Base-by-base conservation (phyloP, 2,888 invertebrate species). In the Yponomeuta sedellus region DNA sequence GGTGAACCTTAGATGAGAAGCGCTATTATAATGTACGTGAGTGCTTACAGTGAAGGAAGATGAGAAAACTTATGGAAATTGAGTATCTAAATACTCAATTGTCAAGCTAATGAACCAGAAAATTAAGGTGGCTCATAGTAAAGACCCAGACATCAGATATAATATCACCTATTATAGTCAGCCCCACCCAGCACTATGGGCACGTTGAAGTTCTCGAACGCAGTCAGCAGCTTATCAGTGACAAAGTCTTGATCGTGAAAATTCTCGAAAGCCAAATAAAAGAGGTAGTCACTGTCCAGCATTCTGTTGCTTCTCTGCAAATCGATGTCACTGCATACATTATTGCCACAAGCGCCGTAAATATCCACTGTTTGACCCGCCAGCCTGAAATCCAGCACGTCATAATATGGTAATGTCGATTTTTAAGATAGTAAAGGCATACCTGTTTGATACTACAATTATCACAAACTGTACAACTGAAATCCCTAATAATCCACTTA, bases 131-230 rank as follows among this genome's bases (percentile, higher is more conserved):
- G 34, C 34, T 8, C 34, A n/a, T 34, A 34, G 8, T 0, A 34
- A 34, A 25, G 25, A 4, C 0, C 25, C 25, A 5, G 8, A 8
- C 34, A 8, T 34, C 5, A 34, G 6, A 5, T 34, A 34, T 34
- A 8, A 34, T 19, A 28, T 52, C 66, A 74, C 75, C 72, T 72
- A 10, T 64, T 76, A 76, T 94, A 94, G 77, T 93, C 91, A 64
- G 88, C 90, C 11, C 92, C 92, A 2, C 94, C 93, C 85, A 92
- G 92, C 22, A 93, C 93, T 10, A 94, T 91, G 0, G 93, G 93
- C 19, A 94, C 78, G 25, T 93, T 82, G 73, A 92, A 86, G 77
- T 92, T 90, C 72, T 92, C 86, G 66, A 85, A 71, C 52, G 85
- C 69, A 57, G 68, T 70, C 44, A 73, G 39, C 19, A 72, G 63